Conservation (phyloP, 64 coral and sea anemone species). For the Astreopora myriophthalma region DNA sequence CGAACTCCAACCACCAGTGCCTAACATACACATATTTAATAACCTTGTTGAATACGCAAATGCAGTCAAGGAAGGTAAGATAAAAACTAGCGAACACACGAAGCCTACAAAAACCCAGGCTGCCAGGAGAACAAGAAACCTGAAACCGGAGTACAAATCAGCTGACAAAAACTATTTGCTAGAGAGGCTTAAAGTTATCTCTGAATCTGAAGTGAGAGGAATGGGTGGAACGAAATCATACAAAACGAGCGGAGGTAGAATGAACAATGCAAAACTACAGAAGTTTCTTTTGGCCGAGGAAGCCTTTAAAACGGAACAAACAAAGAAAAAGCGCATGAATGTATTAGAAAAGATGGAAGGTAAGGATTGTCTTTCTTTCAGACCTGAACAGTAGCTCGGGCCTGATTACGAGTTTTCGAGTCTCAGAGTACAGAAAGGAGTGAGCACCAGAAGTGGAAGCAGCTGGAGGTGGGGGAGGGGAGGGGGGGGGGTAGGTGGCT, state of each 20-base stretch:
- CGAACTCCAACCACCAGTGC: slow-evolving; percentile 78
- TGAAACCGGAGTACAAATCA: slow-evolving; percentile 84
- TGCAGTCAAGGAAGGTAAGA: slow-evolving; percentile 76
- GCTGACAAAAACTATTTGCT: slow-evolving; percentile 30
- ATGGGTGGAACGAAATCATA: slow-evolving; percentile 8
- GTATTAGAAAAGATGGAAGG: slow-evolving; percentile 96
- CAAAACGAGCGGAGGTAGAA: slow-evolving; percentile 5
- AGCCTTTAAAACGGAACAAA: slow-evolving; percentile 35
- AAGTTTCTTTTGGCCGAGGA: slow-evolving; percentile 42
- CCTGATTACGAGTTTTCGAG: no score
- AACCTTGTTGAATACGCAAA: slow-evolving; percentile 89
- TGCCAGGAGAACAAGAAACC: slow-evolving; percentile 69
- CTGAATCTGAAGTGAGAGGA: slow-evolving; percentile 7
- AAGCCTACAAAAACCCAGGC: neutral
- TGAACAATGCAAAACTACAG: slow-evolving; percentile 44
- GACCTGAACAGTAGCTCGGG: neutral
- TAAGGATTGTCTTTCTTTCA: slow-evolving; percentile 11
- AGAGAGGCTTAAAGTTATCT: slow-evolving; percentile 71
- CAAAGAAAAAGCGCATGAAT: slow-evolving; percentile 65
- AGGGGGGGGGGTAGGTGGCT: neutral
- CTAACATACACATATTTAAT: slow-evolving; percentile 88
- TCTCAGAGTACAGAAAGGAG: no score
- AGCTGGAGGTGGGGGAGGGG: neutral
- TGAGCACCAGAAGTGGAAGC: no score
- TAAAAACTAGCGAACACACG: slow-evolving; percentile 7